Conservation (phyloP, 1,140 invertebrate genomes). For the Atta colombica region DNA sequence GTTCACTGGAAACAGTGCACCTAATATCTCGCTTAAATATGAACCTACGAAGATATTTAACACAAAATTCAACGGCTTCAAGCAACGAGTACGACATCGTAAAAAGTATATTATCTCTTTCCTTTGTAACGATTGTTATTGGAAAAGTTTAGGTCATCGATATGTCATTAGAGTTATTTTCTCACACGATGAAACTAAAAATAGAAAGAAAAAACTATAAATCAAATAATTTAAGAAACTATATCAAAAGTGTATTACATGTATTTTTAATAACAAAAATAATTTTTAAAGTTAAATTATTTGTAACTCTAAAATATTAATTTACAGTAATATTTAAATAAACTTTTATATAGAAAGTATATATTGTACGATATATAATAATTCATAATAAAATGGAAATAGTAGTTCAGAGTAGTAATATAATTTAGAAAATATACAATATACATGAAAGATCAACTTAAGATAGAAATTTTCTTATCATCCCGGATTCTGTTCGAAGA, state of each 20-base stretch:
- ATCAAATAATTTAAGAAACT: not conserved
- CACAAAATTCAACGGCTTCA: conserved; percentile 9
- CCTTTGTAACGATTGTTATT: not conserved
- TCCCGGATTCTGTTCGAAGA: not conserved
- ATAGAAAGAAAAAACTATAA: not conserved
- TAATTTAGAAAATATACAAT: not conserved
- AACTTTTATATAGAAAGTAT: not conserved
- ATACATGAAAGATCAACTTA: not conserved
- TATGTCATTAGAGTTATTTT: not conserved
- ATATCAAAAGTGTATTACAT: not conserved
- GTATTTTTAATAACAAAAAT: not conserved
- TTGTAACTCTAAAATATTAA: not conserved
- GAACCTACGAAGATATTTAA: not conserved
- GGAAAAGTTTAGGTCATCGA: not conserved
- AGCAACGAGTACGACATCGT: not conserved
- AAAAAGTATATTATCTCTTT: not conserved
- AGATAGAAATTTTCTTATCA: not conserved
- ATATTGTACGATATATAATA: not conserved
- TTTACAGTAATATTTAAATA: not conserved
- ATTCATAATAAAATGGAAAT: not conserved
- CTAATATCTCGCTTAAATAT: conserved; percentile 18
- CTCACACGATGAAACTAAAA: not conserved
- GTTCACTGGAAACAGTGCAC: conserved; percentile 29
- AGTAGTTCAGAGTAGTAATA: not conserved
- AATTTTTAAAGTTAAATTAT: not conserved